Base-by-base conservation (phyloP, 2,888 invertebrate species). In the Acanthosoma haemorrhoidale region DNA sequence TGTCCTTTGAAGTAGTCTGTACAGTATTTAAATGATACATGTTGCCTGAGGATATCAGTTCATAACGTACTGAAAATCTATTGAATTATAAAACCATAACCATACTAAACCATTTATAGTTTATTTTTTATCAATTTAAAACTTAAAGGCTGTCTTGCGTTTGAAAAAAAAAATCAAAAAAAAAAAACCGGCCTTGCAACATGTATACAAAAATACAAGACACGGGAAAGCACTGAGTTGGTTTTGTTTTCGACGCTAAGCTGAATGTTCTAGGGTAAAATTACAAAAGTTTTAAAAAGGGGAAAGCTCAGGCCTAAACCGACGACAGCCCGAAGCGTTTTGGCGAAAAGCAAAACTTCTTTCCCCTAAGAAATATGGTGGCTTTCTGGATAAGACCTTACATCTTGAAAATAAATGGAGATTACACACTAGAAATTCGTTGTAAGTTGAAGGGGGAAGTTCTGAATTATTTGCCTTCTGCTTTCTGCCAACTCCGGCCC, bases 381-480 rank as follows among this genome's bases (percentile, higher is more conserved):
- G 21, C 25, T 51, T 51, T 51, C 13, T 25, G 21, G 51, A 51
- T 51, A 25, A 51, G 25, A n/a, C 51, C 51, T 51, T 51, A 51
- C 51, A 51, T 51, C 51, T 51, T n/a, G 21, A 51, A 51, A 51
- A 51, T 25, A 51, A 51, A 51, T 51, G 51, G 25, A 51, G 51
- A 21, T 51, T 51, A 51, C 51, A 25, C 51, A 51, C 51, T 51
- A 51, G 51, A 51, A 16, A 51, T 51, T n/a, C 18, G 21, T 51
- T 25, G 21, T 25, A 25, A 51, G 51, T 25, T 51, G 11, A n/a
- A 5, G 21, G 21, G 43, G 9, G 25, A 9, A n/a, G 18, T 43
- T 43, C 21, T 51, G 51, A 51, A 25, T 51, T 51, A 51, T 51
- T 25, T 51, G 21, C 21, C 25, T 51, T 25, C 51, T 25, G 21